phyloP scores from a whole-genome alignment of 2,888 invertebrate species.

The Toxonevra muliebris region DNA sequence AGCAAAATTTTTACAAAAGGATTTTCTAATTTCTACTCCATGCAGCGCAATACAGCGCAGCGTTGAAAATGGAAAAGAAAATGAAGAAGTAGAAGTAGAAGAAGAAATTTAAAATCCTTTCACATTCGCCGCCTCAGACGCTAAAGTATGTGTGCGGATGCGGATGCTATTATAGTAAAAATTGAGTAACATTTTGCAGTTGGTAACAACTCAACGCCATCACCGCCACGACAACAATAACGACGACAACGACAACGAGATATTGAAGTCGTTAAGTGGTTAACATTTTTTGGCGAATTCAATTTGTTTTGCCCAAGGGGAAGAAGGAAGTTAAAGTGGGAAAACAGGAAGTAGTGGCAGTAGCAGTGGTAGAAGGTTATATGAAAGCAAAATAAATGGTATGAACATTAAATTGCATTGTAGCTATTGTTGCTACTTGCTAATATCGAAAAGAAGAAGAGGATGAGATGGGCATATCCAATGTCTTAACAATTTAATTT shows the following conservation, averaged over 20 bases:
- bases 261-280: slow-evolving; percentile 49
- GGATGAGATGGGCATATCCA: no score
- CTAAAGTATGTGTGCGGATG: slow-evolving; percentile 32
- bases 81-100: slow-evolving; percentile 16
- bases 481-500: no score
- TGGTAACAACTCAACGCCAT: slow-evolving; percentile 23
- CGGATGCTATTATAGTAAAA: slow-evolving; percentile 34
- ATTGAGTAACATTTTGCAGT: slow-evolving; percentile 33
- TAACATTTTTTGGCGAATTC: slow-evolving; percentile 55
- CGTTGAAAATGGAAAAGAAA: not conserved
- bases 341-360: slow-evolving; percentile 33
- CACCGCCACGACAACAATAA: not conserved
- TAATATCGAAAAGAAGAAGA: no score
- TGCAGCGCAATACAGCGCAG: slow-evolving; percentile 11
- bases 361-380: not conserved
- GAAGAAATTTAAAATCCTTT: slow-evolving; percentile 33
- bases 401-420: no score
- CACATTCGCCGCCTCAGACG: slow-evolving; percentile 34
- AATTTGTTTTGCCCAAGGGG: slow-evolving; percentile 24
- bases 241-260: slow-evolving; percentile 15
- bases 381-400: no score
- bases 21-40: slow-evolving; percentile 23
- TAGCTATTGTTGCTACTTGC: no score
- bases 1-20: slow-evolving; percentile 22
- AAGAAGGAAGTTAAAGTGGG: slow-evolving; percentile 27